Evolutionary conservation across 2,797 vertebrate genomes (phyloP), one percentile per base, ranked within the genome.

Genomic region (Danio tinwini): DNA sequence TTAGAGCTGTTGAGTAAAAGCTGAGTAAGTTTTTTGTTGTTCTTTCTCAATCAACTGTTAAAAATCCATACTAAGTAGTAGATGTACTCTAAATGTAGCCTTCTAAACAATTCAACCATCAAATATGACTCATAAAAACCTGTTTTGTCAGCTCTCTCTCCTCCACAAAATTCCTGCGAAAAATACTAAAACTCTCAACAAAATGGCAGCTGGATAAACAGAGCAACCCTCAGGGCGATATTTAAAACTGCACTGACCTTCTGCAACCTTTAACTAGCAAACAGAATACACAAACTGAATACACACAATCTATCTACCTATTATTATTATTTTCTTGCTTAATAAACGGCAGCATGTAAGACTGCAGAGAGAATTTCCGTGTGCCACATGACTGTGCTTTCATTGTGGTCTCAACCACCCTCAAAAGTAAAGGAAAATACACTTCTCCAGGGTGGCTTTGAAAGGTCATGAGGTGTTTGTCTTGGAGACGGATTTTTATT

Each of bases 381-480:
- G 13, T 53, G 53, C 29, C 71, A 39, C 45, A 47, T 8, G 39
- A 49, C 37, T 50, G 6, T 62, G 6, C 11, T 53, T 55, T 62
- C 13, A 62, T 21, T 16, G 55, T 39, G 42, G 74, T 21, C 61
- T 72, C 59, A 29, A 62, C 44, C 50, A 11, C 72, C 63, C 72
- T 79, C 71, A 73, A 49, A 75, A 42, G 39, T 74, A 75, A n/a
- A 78, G 70, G 55, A 44, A 80, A 77, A 58, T 19, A 13, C 63
- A 74, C 10, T 71, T 52, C 76, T 71, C 76, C 21, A n/a, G 76
- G 67, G 76, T 71, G 76, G 50, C 29, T 77, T 72, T 16, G 59
- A 84, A 77, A 82, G 82, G 81, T 82, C 78, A 79, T 29, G 42
- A 62, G 58, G 39, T 74, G 67, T 84, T 84, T 76, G 78, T 78